Evolutionary conservation across 37 sponge, comb jelly and placozoan genomes (phyloP).

Genomic region (Haliclona indistincta): DNA sequence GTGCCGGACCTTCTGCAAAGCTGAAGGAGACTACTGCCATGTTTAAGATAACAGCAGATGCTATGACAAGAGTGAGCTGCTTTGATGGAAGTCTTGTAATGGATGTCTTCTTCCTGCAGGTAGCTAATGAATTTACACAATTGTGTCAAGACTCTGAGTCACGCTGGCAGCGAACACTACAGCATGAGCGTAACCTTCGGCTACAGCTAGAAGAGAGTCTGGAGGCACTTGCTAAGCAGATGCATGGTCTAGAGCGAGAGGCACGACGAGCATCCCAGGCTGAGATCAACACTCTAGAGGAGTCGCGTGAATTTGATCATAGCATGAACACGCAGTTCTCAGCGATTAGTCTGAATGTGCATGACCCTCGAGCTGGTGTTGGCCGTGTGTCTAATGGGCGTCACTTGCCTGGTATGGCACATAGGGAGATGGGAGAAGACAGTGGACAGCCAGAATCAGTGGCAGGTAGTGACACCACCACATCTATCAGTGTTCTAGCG

Average conservation of each 20-base stretch:
- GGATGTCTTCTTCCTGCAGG: conserved; percentile 32
- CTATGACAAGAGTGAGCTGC: conserved; percentile 65
- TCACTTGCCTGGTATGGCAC: background rate
- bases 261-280: conserved; percentile 25
- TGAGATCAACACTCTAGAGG: background rate
- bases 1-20: background rate
- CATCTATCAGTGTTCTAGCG: background rate
- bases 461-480: background rate
- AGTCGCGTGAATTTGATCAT: background rate
- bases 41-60: conserved; percentile 63
- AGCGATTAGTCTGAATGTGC: background rate
- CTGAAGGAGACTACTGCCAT: conserved; percentile 72
- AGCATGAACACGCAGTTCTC: background rate
- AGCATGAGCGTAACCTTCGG: conserved; percentile 73
- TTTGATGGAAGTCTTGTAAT: background rate
- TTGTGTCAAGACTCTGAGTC: conserved; percentile 70
- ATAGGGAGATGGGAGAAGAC: too few species aligned
- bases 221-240: conserved; percentile 86
- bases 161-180: conserved; percentile 64
- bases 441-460: background rate
- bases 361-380: background rate
- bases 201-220: conserved; percentile 84
- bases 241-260: conserved; percentile 74
- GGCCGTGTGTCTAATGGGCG: background rate
- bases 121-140: conserved; percentile 65